phyloP scores from a whole-genome alignment of 1,140 invertebrate species.

The Zaprionus tsacasi region DNA sequence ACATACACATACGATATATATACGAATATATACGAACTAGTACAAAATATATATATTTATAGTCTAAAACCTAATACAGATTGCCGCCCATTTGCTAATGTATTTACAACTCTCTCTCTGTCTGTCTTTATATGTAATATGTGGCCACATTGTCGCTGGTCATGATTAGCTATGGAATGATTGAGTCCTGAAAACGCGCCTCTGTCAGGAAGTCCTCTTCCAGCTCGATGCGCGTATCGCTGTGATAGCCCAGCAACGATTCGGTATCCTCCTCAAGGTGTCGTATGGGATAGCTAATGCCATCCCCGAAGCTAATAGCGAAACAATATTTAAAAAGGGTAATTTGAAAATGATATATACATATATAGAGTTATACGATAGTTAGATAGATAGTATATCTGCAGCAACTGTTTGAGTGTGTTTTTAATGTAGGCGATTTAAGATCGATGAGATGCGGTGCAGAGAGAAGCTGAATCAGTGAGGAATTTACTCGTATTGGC shows the following conservation, averaged over 20 bases:
- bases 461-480: constrained; percentile 1
- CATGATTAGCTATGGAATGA: constrained; percentile 82
- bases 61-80: constrained; percentile 19
- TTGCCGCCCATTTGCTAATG: neutral
- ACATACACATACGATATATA: constrained; percentile 1
- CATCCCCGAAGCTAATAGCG: constrained; percentile 91
- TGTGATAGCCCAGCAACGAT: constrained; percentile 87
- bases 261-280: constrained; percentile 92
- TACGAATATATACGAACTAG: constrained; percentile 16
- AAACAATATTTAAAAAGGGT: neutral
- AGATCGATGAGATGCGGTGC: constrained; percentile 24
- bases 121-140: constrained; percentile 72
- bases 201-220: constrained; percentile 79
- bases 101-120: constrained; percentile 25
- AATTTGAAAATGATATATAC: constrained; percentile 2
- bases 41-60: constrained; percentile 36
- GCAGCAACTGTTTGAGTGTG: constrained; percentile 6
- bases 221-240: constrained; percentile 86
- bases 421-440: neutral
- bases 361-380: neutral
- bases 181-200: constrained; percentile 71
- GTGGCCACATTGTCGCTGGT: constrained; percentile 79
- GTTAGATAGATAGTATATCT: neutral
- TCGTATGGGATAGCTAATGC: constrained; percentile 92
- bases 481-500: constrained; percentile 15